These are phyloP conservation scores for Ypsolopha sequella DNA, from an alignment of 2,888 invertebrate genomes.

Conservation along the genomic window DNA sequence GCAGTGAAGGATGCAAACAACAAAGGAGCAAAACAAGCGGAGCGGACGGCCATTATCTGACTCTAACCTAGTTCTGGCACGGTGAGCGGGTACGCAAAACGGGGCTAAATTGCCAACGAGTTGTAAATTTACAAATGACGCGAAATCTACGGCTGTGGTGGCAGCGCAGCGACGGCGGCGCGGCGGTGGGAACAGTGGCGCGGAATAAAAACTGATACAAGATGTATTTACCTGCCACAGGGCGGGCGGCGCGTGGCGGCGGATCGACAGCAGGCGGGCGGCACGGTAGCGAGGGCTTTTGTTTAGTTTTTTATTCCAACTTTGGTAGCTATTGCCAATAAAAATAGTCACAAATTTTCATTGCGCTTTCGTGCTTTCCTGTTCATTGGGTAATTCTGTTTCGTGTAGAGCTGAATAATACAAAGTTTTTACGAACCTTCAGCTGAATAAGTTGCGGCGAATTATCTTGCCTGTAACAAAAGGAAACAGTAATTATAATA, in stretches of 20 bases:
- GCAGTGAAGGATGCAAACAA: slow-evolving; percentile 34
- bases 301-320: too few species aligned
- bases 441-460: too few species aligned
- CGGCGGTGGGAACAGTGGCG: background rate
- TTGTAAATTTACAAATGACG: slow-evolving; percentile 29
- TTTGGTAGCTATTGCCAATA: background rate
- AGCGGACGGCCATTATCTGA: slow-evolving; percentile 41
- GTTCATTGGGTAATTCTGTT: too few species aligned
- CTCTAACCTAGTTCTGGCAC: slow-evolving; percentile 41
- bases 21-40: slow-evolving; percentile 37
- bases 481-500: too few species aligned
- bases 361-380: background rate
- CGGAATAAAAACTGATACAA: slow-evolving; percentile 1
- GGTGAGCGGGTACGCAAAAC: slow-evolving; percentile 29
- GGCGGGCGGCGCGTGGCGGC: too few species aligned
- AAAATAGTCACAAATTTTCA: background rate
- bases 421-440: too few species aligned
- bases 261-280: too few species aligned
- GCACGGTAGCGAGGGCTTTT: too few species aligned
- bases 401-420: too few species aligned
- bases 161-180: background rate
- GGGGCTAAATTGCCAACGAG: slow-evolving; percentile 30
- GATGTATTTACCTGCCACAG: background rate
- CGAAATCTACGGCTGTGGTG: slow-evolving; percentile 14
- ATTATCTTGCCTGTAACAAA: too few species aligned